Conservation (phyloP, 2,113 vertebrate species). For the Meles meles region DNA sequence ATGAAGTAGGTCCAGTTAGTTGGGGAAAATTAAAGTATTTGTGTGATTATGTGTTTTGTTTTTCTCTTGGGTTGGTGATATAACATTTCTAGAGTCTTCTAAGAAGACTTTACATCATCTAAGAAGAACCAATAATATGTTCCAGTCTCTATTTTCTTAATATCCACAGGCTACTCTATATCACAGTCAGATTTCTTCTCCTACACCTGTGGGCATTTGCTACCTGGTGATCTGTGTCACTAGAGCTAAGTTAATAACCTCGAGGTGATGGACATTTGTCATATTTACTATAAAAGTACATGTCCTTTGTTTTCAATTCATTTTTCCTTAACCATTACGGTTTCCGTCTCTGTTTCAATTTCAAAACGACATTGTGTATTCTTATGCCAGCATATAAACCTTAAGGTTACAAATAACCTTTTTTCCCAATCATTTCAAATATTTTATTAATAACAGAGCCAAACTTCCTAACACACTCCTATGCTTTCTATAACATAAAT, state of each 20-base stretch:
- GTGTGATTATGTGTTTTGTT: background rate
- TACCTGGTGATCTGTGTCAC: background rate
- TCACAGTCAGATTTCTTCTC: background rate
- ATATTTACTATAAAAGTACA: constrained; percentile 13
- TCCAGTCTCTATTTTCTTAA: constrained; percentile 27
- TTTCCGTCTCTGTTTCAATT: constrained; percentile 20
- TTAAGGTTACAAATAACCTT: constrained; percentile 45
- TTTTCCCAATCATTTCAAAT: constrained; percentile 41
- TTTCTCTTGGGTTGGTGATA: background rate
- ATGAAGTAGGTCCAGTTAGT: background rate
- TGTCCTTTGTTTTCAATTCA: background rate
- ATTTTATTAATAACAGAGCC: constrained; percentile 38
- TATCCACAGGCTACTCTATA: background rate
- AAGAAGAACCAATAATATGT: constrained; percentile 28
- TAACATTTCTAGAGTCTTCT: constrained; percentile 15
- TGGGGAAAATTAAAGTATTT: constrained; percentile 41
- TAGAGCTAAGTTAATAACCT: constrained; percentile 3
- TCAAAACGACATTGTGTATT: background rate
- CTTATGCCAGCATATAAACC: background rate
- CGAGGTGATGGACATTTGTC: background rate
- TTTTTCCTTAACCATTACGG: background rate
- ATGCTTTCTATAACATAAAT: constrained; percentile 33
- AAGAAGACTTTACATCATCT: constrained; percentile 22
- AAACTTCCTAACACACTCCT: constrained; percentile 5
- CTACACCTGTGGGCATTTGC: constrained; percentile 23